Conservation (phyloP, 2,888 invertebrate species). For the Meta bourneti region DNA sequence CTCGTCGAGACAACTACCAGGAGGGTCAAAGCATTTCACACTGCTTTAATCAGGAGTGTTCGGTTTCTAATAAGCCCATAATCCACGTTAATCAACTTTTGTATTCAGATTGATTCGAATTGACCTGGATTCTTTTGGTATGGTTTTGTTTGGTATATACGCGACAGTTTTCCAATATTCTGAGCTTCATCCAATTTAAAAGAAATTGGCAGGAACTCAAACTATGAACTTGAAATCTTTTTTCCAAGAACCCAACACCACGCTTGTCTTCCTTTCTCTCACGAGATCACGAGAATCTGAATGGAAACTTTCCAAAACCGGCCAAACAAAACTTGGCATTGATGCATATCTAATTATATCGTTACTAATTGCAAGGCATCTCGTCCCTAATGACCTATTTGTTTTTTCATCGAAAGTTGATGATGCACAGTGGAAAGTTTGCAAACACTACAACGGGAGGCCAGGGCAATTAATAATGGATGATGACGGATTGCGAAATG, state of each 20-base stretch:
- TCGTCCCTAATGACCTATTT: not conserved
- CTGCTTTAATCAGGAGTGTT: too few species aligned
- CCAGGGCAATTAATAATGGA: not conserved
- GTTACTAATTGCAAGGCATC: not conserved
- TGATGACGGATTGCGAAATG: not conserved
- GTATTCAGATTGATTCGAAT: too few species aligned
- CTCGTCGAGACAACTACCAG: too few species aligned
- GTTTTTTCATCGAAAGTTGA: not conserved
- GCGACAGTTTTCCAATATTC: not conserved
- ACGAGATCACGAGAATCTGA: not conserved
- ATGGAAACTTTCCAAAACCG: not conserved
- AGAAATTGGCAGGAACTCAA: not conserved
- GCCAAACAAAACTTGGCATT: not conserved
- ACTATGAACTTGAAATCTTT: not conserved
- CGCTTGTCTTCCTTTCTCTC: not conserved
- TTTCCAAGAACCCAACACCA: not conserved
- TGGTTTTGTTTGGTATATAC: too few species aligned
- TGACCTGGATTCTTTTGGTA: too few species aligned
- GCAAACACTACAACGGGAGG: not conserved
- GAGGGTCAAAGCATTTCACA: too few species aligned
- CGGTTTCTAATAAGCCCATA: too few species aligned
- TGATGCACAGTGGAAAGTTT: not conserved
- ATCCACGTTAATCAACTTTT: too few species aligned
- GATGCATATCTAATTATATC: not conserved
- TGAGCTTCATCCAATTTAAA: not conserved